A percentile compares a stretch with the other conserved stretches of the same genome.
Evolutionary conservation across 2,888 invertebrate genomes (phyloP).

Genomic region (Catocala nupta): DNA sequence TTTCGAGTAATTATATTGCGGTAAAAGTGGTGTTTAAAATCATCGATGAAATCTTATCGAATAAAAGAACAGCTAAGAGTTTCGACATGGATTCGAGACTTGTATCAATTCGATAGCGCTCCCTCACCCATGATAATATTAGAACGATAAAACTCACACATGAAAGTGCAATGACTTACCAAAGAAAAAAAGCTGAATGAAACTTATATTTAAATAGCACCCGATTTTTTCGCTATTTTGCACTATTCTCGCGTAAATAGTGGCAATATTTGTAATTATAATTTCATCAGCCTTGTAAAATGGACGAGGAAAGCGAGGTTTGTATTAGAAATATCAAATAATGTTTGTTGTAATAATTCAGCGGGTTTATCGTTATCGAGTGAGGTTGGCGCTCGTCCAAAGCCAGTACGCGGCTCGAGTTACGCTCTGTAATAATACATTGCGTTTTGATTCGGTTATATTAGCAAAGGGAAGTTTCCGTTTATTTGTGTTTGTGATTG

Average conservation of each 20-base stretch:
- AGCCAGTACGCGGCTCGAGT: conserved; percentile 19
- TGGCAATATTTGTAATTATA: conserved; percentile 7
- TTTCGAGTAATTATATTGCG: not conserved
- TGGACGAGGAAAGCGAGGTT: conserved; percentile 50
- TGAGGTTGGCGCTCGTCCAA: conserved; percentile 44
- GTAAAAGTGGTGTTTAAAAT: conserved; percentile 2
- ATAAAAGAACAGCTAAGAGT: no score
- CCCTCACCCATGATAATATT: not conserved
- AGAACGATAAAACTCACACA: conserved; percentile 3
- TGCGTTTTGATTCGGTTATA: conserved; percentile 34
- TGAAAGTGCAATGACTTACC: conserved; percentile 18
- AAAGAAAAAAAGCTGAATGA: conserved; percentile 8
- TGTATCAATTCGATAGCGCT: not conserved
- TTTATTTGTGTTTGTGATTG: not conserved
- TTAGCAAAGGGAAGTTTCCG: not conserved
- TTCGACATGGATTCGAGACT: no score
- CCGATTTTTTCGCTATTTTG: not conserved
- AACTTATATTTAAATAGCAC: conserved; percentile 7
- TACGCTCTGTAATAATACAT: conserved; percentile 39
- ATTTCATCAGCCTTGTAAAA: conserved; percentile 21
- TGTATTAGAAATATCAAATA: conserved; percentile 35
- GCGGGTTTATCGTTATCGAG: conserved; percentile 39
- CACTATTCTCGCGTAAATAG: conserved; percentile 7
- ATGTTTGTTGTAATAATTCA: conserved; percentile 40
- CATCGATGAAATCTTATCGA: not conserved